Percentiles rank a stretch among this genome's conserved stretches.
Conservation (phyloP, 2,113 vertebrate genomes). For the Chlamydotis undulata region DNA sequence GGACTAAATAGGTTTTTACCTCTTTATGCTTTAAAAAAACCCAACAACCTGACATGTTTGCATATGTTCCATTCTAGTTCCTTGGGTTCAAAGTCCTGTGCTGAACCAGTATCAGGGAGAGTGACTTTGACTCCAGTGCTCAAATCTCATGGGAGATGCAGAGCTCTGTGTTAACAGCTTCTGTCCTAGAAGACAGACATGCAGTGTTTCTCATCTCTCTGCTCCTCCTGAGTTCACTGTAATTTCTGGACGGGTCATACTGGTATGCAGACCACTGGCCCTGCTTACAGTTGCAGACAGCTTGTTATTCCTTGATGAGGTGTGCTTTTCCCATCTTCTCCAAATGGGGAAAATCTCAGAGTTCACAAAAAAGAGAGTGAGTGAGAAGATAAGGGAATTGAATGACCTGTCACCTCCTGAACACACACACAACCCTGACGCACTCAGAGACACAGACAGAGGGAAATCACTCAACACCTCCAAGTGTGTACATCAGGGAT, state of each 20-base stretch:
- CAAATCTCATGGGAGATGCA: not conserved
- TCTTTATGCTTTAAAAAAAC: not conserved
- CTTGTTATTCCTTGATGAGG: constrained; percentile 11
- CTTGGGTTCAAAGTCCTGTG: not conserved
- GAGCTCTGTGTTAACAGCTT: not conserved
- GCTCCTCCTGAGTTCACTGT: not conserved
- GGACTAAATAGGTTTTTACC: not conserved
- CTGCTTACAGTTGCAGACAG: constrained; percentile 2
- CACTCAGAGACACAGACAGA: not conserved
- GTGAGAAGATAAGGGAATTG: constrained; percentile 61
- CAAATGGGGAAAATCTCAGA: constrained; percentile 56
- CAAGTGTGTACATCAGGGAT: constrained; percentile 10
- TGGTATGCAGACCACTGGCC: not conserved
- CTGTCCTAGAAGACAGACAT: not conserved
- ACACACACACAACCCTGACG: not conserved
- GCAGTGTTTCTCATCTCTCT: not conserved
- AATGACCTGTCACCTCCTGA: constrained; percentile 47
- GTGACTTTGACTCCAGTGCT: not conserved
- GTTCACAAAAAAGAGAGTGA: constrained; percentile 28
- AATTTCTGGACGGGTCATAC: not conserved
- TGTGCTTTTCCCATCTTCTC: not conserved
- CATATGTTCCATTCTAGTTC: not conserved
- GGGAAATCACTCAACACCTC: constrained; percentile 49
- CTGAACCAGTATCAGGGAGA: not conserved
- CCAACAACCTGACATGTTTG: not conserved